phyloP scores from a whole-genome alignment of 2,888 invertebrate species.

The Drosophila testacea region DNA sequence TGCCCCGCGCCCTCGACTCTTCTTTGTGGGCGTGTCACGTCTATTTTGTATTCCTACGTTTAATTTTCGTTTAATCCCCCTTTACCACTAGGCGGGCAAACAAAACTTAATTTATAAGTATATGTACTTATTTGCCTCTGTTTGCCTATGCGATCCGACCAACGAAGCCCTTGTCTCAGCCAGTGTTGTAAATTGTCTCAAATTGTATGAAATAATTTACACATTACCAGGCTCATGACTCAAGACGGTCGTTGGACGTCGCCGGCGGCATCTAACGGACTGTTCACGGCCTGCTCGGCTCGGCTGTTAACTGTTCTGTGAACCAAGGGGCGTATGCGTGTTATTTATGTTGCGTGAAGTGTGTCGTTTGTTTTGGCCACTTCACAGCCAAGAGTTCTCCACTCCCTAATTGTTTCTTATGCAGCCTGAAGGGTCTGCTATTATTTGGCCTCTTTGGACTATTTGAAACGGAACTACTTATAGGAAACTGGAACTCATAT shows the following conservation, averaged over 20 bases:
- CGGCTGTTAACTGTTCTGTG: conserved; percentile 52
- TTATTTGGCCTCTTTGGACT: conserved; percentile 13
- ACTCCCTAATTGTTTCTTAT: conserved; percentile 76
- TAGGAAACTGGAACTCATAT: not conserved
- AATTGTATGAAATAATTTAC: conserved; percentile 81
- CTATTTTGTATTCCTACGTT: conserved; percentile 57
- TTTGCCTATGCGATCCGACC: conserved; percentile 52
- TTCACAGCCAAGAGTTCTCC: conserved; percentile 64
- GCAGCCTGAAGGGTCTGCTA: conserved; percentile 52
- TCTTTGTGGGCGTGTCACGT: conserved; percentile 33
- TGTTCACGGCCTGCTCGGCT: conserved; percentile 31
- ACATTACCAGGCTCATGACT: conserved; percentile 78
- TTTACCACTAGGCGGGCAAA: conserved; percentile 30
- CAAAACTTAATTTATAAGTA: conserved; percentile 76
- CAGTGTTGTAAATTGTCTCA: conserved; percentile 78
- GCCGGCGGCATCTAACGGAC: conserved; percentile 19
- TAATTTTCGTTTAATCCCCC: conserved; percentile 60
- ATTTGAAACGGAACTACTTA: not conserved
- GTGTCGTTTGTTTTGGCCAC: conserved; percentile 74
- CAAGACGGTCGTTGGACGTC: conserved; percentile 60
- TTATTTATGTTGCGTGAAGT: conserved; percentile 78
- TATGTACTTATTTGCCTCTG: conserved; percentile 56
- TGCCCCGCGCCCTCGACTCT: not conserved
- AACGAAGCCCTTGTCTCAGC: conserved; percentile 48
- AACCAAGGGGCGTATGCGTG: conserved; percentile 77